A percentile compares a stretch with the other conserved stretches of the same genome.
Conservation (phyloP, 2,113 vertebrate genomes). For the Platichthys stellatus region DNA sequence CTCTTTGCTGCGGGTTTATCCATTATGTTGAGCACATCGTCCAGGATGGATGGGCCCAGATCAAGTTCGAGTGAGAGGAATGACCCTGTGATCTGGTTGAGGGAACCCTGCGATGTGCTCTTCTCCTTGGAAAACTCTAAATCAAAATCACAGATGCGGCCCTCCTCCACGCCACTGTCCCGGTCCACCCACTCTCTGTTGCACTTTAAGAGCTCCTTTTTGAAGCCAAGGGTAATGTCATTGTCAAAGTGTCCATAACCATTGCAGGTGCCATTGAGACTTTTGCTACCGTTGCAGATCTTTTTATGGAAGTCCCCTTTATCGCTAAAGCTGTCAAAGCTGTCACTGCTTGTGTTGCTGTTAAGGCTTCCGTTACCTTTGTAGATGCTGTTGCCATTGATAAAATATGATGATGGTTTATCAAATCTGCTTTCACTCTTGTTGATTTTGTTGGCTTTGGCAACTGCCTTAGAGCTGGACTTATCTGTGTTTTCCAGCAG, state of each 20-base stretch:
- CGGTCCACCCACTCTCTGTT: slow-evolving; percentile 88
- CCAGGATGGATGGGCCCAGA: slow-evolving; percentile 96
- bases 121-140: slow-evolving; percentile 87
- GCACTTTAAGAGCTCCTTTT: slow-evolving; percentile 87
- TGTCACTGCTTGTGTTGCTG: slow-evolving; percentile 73
- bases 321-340: slow-evolving; percentile 64
- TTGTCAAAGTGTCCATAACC: slow-evolving; percentile 61
- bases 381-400: slow-evolving; percentile 76
- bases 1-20: slow-evolving; percentile 84
- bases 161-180: slow-evolving; percentile 89
- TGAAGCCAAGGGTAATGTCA: slow-evolving; percentile 82
- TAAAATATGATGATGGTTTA: slow-evolving; percentile 77
- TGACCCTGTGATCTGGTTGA: slow-evolving; percentile 89
- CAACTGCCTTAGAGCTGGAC: slow-evolving; percentile 79
- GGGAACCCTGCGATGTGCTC: slow-evolving; percentile 88
- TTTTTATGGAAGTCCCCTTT: slow-evolving; percentile 63
- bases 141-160: slow-evolving; percentile 80
- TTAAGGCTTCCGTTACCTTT: slow-evolving; percentile 69
- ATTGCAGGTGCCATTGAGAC: slow-evolving; percentile 58
- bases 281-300: slow-evolving; percentile 47
- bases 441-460: slow-evolving; percentile 81
- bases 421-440: slow-evolving; percentile 82
- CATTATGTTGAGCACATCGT: slow-evolving; percentile 98
- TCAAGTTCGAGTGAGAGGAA: slow-evolving; percentile 95
- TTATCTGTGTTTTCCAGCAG: slow-evolving; percentile 83